Percentiles rank a stretch among this genome's conserved stretches.
Evolutionary conservation across 2,888 invertebrate species (phyloP).

Genomic region (Acanthococcus lagerstroemiae): DNA sequence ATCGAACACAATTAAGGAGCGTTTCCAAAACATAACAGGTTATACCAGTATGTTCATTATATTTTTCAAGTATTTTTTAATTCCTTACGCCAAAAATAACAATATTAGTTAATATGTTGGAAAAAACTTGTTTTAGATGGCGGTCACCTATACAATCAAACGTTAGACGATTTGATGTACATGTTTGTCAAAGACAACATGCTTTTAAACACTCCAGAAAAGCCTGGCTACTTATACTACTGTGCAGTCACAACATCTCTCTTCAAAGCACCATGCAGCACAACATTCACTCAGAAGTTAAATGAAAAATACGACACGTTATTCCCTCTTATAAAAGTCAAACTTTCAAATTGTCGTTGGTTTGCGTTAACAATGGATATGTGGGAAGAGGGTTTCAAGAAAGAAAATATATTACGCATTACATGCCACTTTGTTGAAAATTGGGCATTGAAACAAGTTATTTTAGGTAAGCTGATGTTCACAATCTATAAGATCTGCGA

Average conservation of each 20-base stretch:
- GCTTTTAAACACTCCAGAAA: not conserved
- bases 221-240: not conserved
- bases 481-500: too few species aligned
- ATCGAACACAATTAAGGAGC: not conserved
- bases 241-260: not conserved
- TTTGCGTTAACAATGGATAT: not conserved
- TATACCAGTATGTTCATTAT: not conserved
- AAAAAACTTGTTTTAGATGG: not conserved
- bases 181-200: not conserved
- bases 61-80: not conserved
- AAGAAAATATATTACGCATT: not conserved
- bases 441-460: not conserved
- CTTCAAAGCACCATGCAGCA: not conserved
- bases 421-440: not conserved
- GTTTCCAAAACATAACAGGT: not conserved
- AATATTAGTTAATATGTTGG: not conserved
- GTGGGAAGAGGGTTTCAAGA: not conserved
- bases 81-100: not conserved
- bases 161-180: not conserved
- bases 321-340: not conserved
- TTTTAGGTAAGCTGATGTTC: not conserved
- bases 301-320: not conserved
- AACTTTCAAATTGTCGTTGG: not conserved
- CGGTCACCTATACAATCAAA: not conserved
- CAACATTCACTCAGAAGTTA: not conserved